Conservation (phyloP, 2,797 vertebrate genomes). For the Salarias fasciatus region DNA sequence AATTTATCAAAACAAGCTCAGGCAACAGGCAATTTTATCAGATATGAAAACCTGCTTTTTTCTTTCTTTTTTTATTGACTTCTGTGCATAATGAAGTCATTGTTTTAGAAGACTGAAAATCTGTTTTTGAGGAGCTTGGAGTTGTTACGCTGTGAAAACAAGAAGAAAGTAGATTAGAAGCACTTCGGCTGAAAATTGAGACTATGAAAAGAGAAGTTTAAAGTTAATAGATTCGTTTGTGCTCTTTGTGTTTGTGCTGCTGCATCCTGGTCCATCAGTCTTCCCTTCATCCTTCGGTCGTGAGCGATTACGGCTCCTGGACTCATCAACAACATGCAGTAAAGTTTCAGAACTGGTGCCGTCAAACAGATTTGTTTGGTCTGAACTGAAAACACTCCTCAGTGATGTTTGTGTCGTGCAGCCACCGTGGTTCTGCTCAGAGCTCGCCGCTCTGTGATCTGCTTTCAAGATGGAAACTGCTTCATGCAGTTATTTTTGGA, state of each 20-base stretch:
- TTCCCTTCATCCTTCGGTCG: background rate
- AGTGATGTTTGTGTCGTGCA: too few species aligned
- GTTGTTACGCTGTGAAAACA: background rate
- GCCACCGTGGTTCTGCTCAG: too few species aligned
- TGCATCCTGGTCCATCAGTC: background rate
- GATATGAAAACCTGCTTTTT: slow-evolving; percentile 11
- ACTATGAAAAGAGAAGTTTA: background rate
- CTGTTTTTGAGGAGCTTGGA: background rate
- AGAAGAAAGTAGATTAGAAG: background rate
- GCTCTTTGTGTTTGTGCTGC: background rate
- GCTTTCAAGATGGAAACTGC: too few species aligned
- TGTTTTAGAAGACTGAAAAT: slow-evolving; percentile 2
- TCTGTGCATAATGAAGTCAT: slow-evolving; percentile 13
- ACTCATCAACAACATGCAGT: too few species aligned
- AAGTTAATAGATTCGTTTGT: background rate
- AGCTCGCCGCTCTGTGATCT: too few species aligned
- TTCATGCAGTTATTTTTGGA: too few species aligned
- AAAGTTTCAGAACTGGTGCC: too few species aligned
- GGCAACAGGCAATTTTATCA: slow-evolving; percentile 19
- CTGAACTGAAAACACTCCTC: too few species aligned
- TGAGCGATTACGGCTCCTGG: background rate
- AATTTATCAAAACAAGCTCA: slow-evolving; percentile 39
- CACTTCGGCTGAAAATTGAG: background rate
- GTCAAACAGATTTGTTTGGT: background rate
- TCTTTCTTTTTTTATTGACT: slow-evolving; percentile 16